Evolutionary conservation across 92 coral and sea anemone genomes (phyloP).

Genomic region (Chrysogorgia sp.): DNA sequence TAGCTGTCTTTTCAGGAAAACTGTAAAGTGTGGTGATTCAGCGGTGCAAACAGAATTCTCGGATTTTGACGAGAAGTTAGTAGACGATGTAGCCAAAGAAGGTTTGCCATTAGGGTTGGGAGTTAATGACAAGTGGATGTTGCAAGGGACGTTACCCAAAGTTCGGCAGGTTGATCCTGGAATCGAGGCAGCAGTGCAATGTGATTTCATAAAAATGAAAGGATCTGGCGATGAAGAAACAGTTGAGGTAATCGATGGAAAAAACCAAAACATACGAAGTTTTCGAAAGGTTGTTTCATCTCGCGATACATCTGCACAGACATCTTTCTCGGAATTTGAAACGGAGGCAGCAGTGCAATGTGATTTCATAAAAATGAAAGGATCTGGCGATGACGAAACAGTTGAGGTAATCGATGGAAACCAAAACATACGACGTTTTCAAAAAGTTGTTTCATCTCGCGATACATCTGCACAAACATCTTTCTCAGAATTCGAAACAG

Average conservation of each 20-base stretch:
- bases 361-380: not conserved
- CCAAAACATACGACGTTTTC: not conserved
- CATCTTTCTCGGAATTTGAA: not conserved
- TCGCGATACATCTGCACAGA: constrained; percentile 2
- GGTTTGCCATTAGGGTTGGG: not conserved
- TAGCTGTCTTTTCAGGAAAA: not conserved
- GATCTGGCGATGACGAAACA: not conserved
- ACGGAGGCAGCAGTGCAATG: not conserved
- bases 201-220: constrained; percentile 15
- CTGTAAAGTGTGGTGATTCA: not conserved
- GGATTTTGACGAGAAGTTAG: not conserved
- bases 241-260: constrained; percentile 11
- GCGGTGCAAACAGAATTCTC: constrained; percentile 14
- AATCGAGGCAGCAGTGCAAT: constrained; percentile 5
- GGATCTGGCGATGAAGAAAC: not conserved
- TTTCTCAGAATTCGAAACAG: not conserved
- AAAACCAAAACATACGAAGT: not conserved
- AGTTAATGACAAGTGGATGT: too few species aligned
- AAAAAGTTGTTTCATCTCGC: not conserved
- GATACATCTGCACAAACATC: not conserved
- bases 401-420: not conserved
- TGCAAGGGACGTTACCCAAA: not conserved
- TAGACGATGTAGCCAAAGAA: not conserved
- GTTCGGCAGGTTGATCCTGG: not conserved
- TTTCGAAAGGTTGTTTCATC: constrained; percentile 5